Percentiles rank a stretch among this genome's conserved stretches.
phyloP scores from a whole-genome alignment of 2,113 vertebrate species.

The Paralichthys olivaceus region DNA sequence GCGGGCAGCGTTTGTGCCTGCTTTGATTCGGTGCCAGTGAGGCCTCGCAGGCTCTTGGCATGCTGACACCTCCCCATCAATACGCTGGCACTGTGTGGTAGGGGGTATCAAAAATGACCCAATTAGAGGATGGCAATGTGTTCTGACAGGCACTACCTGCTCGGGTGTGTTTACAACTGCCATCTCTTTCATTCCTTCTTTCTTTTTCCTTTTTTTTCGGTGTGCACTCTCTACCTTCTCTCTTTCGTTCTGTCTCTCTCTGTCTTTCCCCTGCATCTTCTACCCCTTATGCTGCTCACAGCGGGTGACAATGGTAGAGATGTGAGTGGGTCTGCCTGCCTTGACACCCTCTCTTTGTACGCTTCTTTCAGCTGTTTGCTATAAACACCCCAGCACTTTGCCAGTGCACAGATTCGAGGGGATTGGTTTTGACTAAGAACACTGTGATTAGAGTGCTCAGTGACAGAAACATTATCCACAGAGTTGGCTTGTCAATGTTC shows the following conservation, averaged over 20 bases:
- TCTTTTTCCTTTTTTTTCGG: constrained; percentile 11
- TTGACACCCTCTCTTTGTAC: constrained; percentile 62
- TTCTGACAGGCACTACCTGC: constrained; percentile 83
- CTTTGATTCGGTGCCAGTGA: constrained; percentile 82
- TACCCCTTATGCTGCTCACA: constrained; percentile 16
- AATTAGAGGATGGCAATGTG: constrained; percentile 81
- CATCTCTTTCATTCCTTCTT: constrained; percentile 12
- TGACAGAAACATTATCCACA: constrained; percentile 80
- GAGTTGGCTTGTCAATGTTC: constrained; percentile 72
- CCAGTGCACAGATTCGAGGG: constrained; percentile 45
- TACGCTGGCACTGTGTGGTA: constrained; percentile 71
- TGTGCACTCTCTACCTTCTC: constrained; percentile 26
- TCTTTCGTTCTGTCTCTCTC: constrained; percentile 12
- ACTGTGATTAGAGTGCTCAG: constrained; percentile 73
- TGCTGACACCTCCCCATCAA: constrained; percentile 72
- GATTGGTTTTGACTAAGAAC: constrained; percentile 78
- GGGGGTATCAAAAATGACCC: constrained; percentile 82
- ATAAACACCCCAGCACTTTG: constrained; percentile 63
- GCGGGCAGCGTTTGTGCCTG: constrained; percentile 73
- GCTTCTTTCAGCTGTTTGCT: constrained; percentile 67
- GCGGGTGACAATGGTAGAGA: constrained; percentile 53
- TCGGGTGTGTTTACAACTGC: constrained; percentile 68
- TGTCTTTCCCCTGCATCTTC: constrained; percentile 8
- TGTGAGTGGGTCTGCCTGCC: constrained; percentile 52
- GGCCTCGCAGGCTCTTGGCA: constrained; percentile 79